Conservation (phyloP, 2,113 vertebrate species). For the Suricata suricatta region DNA sequence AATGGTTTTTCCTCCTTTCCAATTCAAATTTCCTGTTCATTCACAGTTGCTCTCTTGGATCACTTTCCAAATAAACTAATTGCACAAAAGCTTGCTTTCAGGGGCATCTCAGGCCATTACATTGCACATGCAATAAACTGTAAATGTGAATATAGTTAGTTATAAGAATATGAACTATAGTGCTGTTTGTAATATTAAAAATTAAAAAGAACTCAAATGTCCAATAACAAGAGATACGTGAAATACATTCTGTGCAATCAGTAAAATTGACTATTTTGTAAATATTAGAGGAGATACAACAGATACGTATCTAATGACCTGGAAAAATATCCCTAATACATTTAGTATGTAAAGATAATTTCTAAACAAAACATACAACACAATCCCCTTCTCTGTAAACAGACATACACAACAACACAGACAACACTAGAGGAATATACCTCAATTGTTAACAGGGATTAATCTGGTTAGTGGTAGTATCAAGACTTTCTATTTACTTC, state of each 20-base stretch:
- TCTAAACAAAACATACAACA: neutral
- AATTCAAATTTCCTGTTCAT: neutral
- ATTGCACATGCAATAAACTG: neutral
- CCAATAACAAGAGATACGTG: neutral
- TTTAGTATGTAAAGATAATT: neutral
- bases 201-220: neutral
- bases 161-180: neutral
- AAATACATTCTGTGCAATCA: neutral
- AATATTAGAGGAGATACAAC: neutral
- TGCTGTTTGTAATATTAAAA: neutral
- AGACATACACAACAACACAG: neutral
- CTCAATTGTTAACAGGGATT: neutral
- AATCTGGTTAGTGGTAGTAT: neutral
- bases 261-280: neutral
- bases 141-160: neutral
- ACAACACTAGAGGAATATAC: neutral
- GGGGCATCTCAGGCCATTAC: neutral
- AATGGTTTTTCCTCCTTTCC: neutral
- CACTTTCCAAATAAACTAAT: neutral
- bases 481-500: neutral
- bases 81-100: neutral
- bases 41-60: neutral
- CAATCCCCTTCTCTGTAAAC: neutral
- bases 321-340: neutral
- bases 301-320: neutral